Percentiles rank a stretch among this genome's conserved stretches.
Evolutionary conservation across 2,797 vertebrate genomes (phyloP).

Genomic region (Mustela erminea): DNA sequence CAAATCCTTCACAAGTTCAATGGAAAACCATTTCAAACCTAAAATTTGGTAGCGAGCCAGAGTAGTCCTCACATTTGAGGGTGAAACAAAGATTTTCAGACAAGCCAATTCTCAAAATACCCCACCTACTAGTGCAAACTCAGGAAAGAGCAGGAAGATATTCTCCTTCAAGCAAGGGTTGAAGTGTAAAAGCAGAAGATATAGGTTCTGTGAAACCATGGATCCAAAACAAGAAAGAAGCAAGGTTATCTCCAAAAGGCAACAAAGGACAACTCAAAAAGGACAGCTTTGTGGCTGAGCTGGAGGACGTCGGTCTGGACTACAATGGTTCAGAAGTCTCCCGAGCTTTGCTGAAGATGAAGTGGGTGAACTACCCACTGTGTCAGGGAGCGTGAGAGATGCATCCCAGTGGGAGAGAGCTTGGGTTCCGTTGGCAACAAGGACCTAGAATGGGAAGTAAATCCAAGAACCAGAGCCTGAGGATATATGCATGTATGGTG

Average conservation of each 20-base stretch:
- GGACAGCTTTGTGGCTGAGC: not conserved
- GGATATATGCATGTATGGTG: not conserved
- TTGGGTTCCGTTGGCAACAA: no score
- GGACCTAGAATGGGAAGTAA: not conserved
- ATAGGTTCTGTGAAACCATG: not conserved
- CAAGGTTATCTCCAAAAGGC: not conserved
- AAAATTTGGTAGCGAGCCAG: not conserved
- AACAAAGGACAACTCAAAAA: not conserved
- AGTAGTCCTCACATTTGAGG: not conserved
- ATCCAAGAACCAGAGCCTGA: not conserved
- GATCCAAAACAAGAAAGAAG: not conserved
- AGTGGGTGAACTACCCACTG: no score
- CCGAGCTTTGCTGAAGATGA: not conserved
- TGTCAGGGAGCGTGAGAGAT: not conserved
- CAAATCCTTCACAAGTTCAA: not conserved
- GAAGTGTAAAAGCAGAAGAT: not conserved
- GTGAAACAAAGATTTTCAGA: not conserved
- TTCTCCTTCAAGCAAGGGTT: not conserved
- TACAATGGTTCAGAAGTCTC: not conserved
- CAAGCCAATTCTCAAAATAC: not conserved
- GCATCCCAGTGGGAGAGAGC: not conserved
- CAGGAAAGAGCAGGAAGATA: not conserved
- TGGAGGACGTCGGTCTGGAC: no score
- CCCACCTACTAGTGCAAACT: not conserved
- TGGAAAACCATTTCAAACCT: not conserved